Conservation (phyloP, 2,888 invertebrate species). For the Ditylenchus weischeri region DNA sequence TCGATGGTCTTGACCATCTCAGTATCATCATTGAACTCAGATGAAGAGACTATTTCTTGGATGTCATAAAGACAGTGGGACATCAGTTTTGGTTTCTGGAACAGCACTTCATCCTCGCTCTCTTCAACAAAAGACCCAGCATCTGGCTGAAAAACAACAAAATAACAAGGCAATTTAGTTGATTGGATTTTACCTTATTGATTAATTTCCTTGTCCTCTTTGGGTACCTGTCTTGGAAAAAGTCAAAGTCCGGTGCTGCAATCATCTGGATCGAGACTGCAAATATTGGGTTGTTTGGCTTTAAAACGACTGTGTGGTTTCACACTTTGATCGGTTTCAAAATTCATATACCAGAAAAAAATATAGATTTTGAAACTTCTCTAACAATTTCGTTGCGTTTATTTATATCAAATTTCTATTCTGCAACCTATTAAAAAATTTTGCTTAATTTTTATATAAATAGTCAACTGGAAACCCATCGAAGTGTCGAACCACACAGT, state of each 20-base stretch:
- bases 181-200: not conserved
- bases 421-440: too few species aligned
- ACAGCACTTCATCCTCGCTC: slow-evolving; percentile 13
- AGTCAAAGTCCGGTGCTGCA: slow-evolving; percentile 11
- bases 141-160: slow-evolving; percentile 9
- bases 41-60: slow-evolving; percentile 13
- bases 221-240: slow-evolving; percentile 15
- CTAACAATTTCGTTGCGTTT: too few species aligned
- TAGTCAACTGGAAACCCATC: too few species aligned
- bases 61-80: slow-evolving; percentile 18
- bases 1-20: slow-evolving; percentile 2
- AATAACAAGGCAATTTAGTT: not conserved
- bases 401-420: too few species aligned
- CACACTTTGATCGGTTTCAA: too few species aligned
- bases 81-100: slow-evolving; percentile 16
- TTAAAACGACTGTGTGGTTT: too few species aligned
- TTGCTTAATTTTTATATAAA: too few species aligned
- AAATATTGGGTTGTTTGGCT: too few species aligned
- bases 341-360: too few species aligned
- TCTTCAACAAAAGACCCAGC: slow-evolving; percentile 12
- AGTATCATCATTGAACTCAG: slow-evolving; percentile 14
- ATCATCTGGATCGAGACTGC: not conserved
- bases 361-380: too few species aligned
- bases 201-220: slow-evolving; percentile 14
- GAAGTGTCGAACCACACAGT: too few species aligned